Evolutionary conservation across 1,140 invertebrate species (phyloP).

Genomic region (Babylonia areolata): DNA sequence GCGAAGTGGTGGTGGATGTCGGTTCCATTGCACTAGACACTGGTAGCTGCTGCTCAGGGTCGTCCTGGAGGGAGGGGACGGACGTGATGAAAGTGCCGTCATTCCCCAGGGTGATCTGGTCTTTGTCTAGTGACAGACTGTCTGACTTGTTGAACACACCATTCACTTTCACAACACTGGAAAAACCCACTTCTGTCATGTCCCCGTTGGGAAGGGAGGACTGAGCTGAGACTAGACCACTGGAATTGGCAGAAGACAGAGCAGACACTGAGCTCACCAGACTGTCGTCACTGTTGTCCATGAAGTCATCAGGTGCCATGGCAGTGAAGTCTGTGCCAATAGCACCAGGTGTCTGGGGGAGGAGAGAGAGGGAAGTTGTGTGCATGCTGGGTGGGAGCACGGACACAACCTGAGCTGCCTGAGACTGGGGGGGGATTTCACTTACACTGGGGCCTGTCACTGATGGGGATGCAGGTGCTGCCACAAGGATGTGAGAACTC

Average conservation of each 20-base stretch:
- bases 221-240: conserved; percentile 15
- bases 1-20: background rate
- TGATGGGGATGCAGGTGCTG: background rate
- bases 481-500: background rate
- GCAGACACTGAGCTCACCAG: conserved; percentile 27
- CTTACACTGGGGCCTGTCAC: background rate
- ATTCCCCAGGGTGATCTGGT: background rate
- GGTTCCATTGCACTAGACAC: conserved; percentile 27
- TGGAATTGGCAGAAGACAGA: conserved; percentile 30
- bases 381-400: conserved; percentile 8
- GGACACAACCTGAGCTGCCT: conserved; percentile 34
- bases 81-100: background rate
- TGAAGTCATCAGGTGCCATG: conserved; percentile 27
- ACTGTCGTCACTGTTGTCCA: conserved; percentile 36
- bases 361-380: conserved; percentile 8
- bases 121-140: background rate
- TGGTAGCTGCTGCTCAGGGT: background rate
- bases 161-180: conserved; percentile 30
- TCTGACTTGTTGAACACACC: background rate
- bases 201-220: conserved; percentile 27
- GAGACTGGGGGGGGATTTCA: conserved; percentile 28
- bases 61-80: background rate
- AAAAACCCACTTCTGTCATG: background rate
- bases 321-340: conserved; percentile 11
- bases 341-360: conserved; percentile 12